Conservation (phyloP, 1,140 invertebrate genomes). For the Bombus consobrinus region DNA sequence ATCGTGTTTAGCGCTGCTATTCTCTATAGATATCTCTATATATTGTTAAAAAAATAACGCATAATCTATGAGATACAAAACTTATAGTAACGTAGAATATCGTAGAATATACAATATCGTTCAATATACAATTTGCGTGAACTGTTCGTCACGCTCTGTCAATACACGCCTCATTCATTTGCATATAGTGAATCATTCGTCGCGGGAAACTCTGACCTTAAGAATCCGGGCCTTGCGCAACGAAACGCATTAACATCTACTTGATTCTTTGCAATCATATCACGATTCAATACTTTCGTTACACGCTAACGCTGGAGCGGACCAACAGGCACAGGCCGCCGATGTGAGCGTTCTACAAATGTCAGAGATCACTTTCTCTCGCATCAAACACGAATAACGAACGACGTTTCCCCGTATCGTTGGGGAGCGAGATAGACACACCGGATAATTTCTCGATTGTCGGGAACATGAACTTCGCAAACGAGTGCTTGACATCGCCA, state of each 20-base stretch:
- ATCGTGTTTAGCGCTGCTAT: background rate
- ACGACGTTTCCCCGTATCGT: background rate
- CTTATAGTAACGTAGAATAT: slow-evolving; percentile 5
- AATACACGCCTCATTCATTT: slow-evolving; percentile 2
- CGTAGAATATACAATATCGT: background rate
- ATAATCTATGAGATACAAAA: slow-evolving; percentile 35
- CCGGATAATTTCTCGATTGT: background rate
- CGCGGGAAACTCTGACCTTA: slow-evolving; percentile 19
- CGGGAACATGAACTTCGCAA: background rate
- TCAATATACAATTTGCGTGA: background rate
- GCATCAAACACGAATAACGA: background rate
- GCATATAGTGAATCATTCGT: background rate
- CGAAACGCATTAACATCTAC: slow-evolving; percentile 4
- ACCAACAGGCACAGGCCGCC: no score
- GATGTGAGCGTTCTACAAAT: background rate
- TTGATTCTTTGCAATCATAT: slow-evolving; percentile 23
- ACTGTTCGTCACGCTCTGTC: background rate
- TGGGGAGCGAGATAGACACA: background rate
- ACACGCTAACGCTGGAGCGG: slow-evolving; percentile 6
- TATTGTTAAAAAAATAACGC: slow-evolving; percentile 40
- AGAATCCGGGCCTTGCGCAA: background rate
- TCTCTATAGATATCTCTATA: background rate
- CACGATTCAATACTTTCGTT: slow-evolving; percentile 49
- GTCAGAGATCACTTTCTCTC: slow-evolving; percentile 4
- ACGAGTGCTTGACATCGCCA: no score